These are phyloP conservation scores for Poecile montanus DNA, from an alignment of 2,797 vertebrate genomes.

Conservation along the genomic window DNA sequence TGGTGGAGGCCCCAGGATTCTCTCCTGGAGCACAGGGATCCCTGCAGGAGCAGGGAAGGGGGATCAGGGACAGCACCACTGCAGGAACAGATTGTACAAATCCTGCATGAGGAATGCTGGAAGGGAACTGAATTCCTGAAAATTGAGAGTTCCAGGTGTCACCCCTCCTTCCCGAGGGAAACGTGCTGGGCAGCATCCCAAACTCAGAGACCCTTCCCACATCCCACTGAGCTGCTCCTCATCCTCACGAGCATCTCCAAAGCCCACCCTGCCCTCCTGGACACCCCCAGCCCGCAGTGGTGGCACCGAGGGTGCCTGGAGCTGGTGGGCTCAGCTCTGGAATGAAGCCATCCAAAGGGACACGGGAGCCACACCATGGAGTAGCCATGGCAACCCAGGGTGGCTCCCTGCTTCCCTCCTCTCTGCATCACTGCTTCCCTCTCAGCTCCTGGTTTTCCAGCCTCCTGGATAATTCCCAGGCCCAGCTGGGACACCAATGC, in stretches of 20 bases:
- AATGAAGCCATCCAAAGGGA: background rate
- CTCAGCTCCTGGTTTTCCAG: background rate
- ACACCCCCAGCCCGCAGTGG: fast-evolving
- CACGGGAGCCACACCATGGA: background rate
- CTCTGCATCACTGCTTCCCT: background rate
- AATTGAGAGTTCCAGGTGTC: too few relatives aligned
- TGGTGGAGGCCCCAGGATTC: too few relatives aligned
- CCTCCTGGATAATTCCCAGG: background rate
- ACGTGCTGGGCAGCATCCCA: background rate
- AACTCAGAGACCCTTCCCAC: background rate
- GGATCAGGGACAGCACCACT: too few relatives aligned
- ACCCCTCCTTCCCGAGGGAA: background rate
- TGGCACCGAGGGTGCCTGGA: background rate
- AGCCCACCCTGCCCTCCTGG: background rate
- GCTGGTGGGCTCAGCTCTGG: fast-evolving
- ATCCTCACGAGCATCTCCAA: background rate
- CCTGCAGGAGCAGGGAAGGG: too few relatives aligned
- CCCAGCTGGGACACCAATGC: background rate
- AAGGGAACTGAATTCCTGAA: too few relatives aligned
- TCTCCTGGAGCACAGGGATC: too few relatives aligned
- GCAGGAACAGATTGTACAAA: too few relatives aligned
- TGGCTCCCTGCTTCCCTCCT: background rate
- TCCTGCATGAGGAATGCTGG: too few relatives aligned
- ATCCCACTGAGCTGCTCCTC: background rate
- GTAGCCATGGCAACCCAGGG: conserved; percentile 32